phyloP scores from a whole-genome alignment of 2,797 vertebrate genomes.

The Pangasius sanitwongsei region DNA sequence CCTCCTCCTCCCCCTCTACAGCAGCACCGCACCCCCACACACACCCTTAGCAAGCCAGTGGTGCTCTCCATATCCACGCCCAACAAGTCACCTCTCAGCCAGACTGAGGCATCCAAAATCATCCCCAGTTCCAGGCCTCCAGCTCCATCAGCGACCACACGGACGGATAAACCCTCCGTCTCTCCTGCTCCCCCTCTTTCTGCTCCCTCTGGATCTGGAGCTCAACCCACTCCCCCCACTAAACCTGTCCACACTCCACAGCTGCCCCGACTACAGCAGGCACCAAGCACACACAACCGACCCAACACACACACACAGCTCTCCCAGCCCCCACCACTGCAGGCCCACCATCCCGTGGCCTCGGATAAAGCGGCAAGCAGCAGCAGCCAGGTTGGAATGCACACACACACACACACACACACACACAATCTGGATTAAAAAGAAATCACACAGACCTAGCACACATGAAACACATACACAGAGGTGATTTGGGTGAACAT shows the following conservation, averaged over 20 bases:
- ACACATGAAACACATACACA: neutral
- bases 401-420: neutral
- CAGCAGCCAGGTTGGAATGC: constrained; percentile 80
- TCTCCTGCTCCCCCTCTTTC: constrained; percentile 13
- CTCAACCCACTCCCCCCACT: constrained; percentile 63
- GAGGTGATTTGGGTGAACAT: neutral
- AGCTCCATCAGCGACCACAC: constrained; percentile 65
- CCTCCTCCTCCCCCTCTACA: constrained; percentile 63
- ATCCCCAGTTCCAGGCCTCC: constrained; percentile 72
- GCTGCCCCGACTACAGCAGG: constrained; percentile 94
- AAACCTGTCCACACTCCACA: constrained; percentile 82
- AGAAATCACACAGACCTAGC: neutral
- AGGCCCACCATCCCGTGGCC: constrained; percentile 85
- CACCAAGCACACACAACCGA: constrained; percentile 91
- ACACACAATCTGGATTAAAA: neutral
- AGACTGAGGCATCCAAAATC: constrained; percentile 65
- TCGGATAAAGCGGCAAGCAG: constrained; percentile 80
- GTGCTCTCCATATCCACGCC: constrained; percentile 72
- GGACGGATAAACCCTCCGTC: constrained; percentile 75
- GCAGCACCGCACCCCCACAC: constrained; percentile 67
- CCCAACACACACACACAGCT: constrained; percentile 86
- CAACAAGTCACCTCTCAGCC: constrained; percentile 80
- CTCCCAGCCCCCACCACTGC: constrained; percentile 86
- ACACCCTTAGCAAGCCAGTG: constrained; percentile 70
- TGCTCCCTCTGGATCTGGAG: constrained; percentile 75